Conservation (phyloP, 2,113 vertebrate genomes). For the Platanista minor region DNA sequence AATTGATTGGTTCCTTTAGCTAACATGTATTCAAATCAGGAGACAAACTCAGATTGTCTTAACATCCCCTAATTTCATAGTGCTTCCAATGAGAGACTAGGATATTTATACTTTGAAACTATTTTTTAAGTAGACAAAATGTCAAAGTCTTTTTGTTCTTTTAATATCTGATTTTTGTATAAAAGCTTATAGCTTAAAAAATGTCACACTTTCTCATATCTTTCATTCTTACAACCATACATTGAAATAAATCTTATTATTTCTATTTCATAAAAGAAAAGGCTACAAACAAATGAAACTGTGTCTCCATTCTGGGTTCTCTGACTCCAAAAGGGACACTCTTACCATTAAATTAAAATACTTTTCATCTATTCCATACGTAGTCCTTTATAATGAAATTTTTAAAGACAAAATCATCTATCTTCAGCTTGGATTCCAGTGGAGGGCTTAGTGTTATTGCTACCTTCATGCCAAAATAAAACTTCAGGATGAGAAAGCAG, state of each 20-base stretch:
- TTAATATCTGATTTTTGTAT: not conserved
- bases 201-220: not conserved
- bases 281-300: not conserved
- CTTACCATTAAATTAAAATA: slow-evolving; percentile 49
- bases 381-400: slow-evolving; percentile 50
- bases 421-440: slow-evolving; percentile 46
- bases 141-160: not conserved
- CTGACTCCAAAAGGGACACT: not conserved
- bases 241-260: not conserved
- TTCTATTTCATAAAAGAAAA: not conserved
- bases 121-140: not conserved
- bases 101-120: not conserved
- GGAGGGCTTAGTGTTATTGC: slow-evolving; percentile 57
- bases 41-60: not conserved
- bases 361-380: slow-evolving; percentile 2
- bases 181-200: not conserved
- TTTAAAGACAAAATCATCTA: slow-evolving; percentile 60
- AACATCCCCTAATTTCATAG: not conserved
- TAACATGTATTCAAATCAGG: not conserved
- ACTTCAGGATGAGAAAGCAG: slow-evolving; percentile 70
- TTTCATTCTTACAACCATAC: not conserved
- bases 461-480: slow-evolving; percentile 55
- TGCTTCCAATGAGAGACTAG: not conserved
- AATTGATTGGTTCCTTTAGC: not conserved
- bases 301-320: not conserved